Evolutionary conservation across 2,888 invertebrate species (phyloP), one percentile per base, ranked within the genome.

Genomic region (Lithophane leautieri): DNA sequence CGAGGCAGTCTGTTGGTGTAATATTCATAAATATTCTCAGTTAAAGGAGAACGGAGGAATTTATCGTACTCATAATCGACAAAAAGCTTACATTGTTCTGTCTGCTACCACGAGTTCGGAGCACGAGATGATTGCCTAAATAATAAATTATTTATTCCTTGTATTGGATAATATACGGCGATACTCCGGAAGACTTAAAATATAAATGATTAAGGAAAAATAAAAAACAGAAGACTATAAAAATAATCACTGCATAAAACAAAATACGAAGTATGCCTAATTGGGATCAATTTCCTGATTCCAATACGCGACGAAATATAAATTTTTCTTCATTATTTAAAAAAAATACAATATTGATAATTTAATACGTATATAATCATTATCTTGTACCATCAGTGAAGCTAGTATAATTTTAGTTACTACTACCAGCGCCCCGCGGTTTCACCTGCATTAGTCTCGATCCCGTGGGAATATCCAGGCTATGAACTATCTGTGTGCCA

Each of bases 231-330:
- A 44, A 56, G 1, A n/a, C n/a, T 28, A 54, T 4, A 2, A 71
- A 69, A 56, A 60, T 12, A 22, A 8, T 50, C 8, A 28, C 25
- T 22, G 16, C 3, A 8, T 74, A 40, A 50, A 67, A 78, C 19
- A 58, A 56, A 56, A 66, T 47, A 42, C 25, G 16, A 16, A n/a
- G 19, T 12, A 34, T 9, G 14, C 7, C 25, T 75, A 42, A 77
- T 75, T 75, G 67, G 54, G 19, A 75, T 75, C 25, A 19, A 65
- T 28, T 66, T 47, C 1, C 47, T n/a, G 14, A 28, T 19, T 67
- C 28, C 14, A 40, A 50, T 47, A 67, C 11, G 9, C 25, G 19
- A 70, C 0, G 12, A n/a, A 72, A 4, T n/a, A 47, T 3, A 56
- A n/a, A n/a, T 6, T 56, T 16, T 28, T 25, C 3, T 25, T 42